Evolutionary conservation across 2,888 invertebrate genomes (phyloP), one percentile per base, ranked within the genome.

Genomic region (Steinernema hermaphroditum): DNA sequence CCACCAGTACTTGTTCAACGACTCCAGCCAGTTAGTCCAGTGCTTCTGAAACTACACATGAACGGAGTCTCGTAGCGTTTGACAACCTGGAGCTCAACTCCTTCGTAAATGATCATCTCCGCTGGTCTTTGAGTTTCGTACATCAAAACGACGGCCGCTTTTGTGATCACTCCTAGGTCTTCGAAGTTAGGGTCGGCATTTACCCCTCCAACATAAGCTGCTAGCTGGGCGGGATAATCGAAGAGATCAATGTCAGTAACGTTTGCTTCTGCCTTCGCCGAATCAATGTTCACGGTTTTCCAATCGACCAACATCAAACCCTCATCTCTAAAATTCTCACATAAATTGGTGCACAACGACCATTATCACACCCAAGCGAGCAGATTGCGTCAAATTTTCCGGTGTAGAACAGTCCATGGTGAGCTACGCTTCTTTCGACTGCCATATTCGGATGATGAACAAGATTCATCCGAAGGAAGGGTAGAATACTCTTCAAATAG

Each of bases 321-420:
- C 8, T 71, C 79, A 9, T 24, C 54, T 27, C 77, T 78, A 29
- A 62, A 75, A 72, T 19, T 29, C 6, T 2, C 16, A 24, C 8
- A 62, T 4, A 37, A 41, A 9, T 6, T 0, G 19, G 68, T 41
- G 8, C 12, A 32, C 14, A n/a, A 22, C 49, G 19, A 29, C 34
- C n/a, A 27, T 16, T 62, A 2, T 8, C 37, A 0, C 1, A 71
- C 46, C 16, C 14, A 19, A 57, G 22, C 37, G 50, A 37, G 32
- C 68, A 72, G n/a, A 80, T 68, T 0, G 79, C 79, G 74, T 79
- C 79, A 68, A 78, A 79, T 43, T 76, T 44, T 14, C 79, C 79
- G 37, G 69, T 69, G 68, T 76, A 79, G 68, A 68, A 50, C 14
- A 80, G 73, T 16, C 16, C 41, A 12, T 57, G 72, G 70, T 80